Conservation (phyloP, 1,140 invertebrate species). For the Rhizoglyphus robini region DNA sequence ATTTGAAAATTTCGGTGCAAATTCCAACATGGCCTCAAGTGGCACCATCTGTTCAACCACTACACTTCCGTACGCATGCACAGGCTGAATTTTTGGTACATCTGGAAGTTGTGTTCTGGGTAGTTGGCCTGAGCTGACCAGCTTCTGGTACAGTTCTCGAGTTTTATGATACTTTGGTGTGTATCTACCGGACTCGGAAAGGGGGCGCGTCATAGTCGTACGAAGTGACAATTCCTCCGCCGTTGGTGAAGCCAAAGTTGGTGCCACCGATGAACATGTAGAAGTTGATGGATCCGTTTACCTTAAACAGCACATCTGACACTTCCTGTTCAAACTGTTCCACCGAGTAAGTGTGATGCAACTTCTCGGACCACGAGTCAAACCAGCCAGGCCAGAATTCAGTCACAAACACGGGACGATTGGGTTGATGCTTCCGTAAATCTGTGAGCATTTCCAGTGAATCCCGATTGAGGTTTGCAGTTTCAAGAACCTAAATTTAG, state of each 20-base stretch:
- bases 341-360: slow-evolving; percentile 23
- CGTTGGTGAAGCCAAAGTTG: slow-evolving; percentile 23
- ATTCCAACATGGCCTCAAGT: neutral
- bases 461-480: neutral
- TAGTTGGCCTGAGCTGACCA: neutral
- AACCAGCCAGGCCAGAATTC: slow-evolving; percentile 35
- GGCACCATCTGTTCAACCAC: neutral
- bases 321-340: slow-evolving; percentile 22
- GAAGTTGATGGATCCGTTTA: slow-evolving; percentile 31
- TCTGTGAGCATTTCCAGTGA: neutral
- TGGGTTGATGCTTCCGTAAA: slow-evolving; percentile 21
- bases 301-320: slow-evolving; percentile 27
- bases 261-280: slow-evolving; percentile 27
- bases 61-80: neutral
- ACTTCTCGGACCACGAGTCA: slow-evolving; percentile 30
- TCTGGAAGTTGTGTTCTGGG: neutral
- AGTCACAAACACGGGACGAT: slow-evolving; percentile 32
- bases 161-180: slow-evolving; percentile 37
- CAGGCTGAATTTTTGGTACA: neutral
- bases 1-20: neutral
- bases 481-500: no score
- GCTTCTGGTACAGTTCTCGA: slow-evolving; percentile 31
- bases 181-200: slow-evolving; percentile 38
- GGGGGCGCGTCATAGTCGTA: slow-evolving; percentile 42
- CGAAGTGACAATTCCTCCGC: slow-evolving; percentile 33